phyloP scores from a whole-genome alignment of 92 coral and sea anemone genomes.

The Anthopleura xanthogrammica region DNA sequence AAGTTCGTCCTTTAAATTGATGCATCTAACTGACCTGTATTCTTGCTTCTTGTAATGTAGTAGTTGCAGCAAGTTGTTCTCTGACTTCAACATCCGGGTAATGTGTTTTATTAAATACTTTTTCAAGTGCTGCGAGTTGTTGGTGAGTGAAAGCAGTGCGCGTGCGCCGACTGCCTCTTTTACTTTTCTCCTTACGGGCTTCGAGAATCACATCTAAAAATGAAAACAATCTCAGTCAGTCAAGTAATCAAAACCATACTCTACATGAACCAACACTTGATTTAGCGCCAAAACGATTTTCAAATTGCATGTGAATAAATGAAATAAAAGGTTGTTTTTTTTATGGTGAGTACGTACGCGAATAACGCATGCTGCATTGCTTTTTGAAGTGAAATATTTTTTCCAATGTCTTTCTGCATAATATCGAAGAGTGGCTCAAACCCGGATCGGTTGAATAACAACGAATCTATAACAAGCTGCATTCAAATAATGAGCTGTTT shows the following conservation, averaged over 20 bases:
- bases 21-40: conserved; percentile 64
- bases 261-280: not conserved
- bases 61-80: conserved; percentile 87
- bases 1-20: not conserved
- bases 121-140: conserved; percentile 87
- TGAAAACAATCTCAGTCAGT: not conserved
- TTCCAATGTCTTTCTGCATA: no score
- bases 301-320: no score
- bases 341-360: no score
- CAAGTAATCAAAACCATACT: not conserved
- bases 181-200: conserved; percentile 84
- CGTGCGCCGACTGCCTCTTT: conserved; percentile 83
- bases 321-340: no score
- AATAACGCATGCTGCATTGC: no score
- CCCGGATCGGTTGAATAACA: no score
- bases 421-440: no score
- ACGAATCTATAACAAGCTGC: no score
- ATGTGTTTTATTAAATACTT: conserved; percentile 89
- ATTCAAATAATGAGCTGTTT: no score
- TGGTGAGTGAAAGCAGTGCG: conserved; percentile 98
- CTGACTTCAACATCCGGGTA: conserved; percentile 95
- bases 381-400: no score
- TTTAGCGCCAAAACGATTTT: not conserved
- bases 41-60: conserved; percentile 87
- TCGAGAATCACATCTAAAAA: conserved; percentile 86